phyloP scores from a whole-genome alignment of 1,140 invertebrate genomes.

The Amyelois transitella region DNA sequence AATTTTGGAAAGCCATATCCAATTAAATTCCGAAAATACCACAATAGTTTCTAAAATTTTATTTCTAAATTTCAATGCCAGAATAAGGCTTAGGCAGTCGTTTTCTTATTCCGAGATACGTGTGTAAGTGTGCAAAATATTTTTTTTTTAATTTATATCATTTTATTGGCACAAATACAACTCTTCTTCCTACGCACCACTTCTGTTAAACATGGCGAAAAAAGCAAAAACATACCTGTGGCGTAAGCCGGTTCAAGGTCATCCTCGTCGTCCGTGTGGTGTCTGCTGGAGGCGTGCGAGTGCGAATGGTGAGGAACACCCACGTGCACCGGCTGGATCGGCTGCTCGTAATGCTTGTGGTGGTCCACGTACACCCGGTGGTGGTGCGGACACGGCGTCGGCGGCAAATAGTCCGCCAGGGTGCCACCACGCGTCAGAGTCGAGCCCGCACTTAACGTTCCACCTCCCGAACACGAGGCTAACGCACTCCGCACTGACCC shows the following conservation, averaged over 20 bases:
- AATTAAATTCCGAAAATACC: no score
- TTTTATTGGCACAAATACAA: no score
- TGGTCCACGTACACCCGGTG: constrained; percentile 69
- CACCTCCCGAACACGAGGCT: constrained; percentile 63
- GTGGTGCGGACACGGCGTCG: constrained; percentile 68
- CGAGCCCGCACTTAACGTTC: constrained; percentile 61
- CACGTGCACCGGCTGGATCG: constrained; percentile 63
- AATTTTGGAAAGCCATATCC: no score
- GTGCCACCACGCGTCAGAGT: constrained; percentile 61
- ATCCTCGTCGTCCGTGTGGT: constrained; percentile 68
- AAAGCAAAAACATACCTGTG: constrained; percentile 59
- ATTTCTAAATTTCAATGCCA: no score
- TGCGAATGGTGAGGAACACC: constrained; percentile 58
- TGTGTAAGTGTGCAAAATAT: no score
- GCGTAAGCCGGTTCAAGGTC: constrained; percentile 71
- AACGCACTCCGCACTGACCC: constrained; percentile 66
- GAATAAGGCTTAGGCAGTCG: no score
- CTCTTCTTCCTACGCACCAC: no score
- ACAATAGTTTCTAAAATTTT: no score
- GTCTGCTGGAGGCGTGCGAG: constrained; percentile 58
- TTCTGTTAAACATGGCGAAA: background rate
- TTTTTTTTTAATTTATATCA: no score
- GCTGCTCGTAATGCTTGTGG: constrained; percentile 68
- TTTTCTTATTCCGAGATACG: no score
- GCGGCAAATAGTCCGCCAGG: constrained; percentile 62